Evolutionary conservation across 2,888 invertebrate species (phyloP), one percentile per base, ranked within the genome.

Genomic region (Liposcelis brunnea): DNA sequence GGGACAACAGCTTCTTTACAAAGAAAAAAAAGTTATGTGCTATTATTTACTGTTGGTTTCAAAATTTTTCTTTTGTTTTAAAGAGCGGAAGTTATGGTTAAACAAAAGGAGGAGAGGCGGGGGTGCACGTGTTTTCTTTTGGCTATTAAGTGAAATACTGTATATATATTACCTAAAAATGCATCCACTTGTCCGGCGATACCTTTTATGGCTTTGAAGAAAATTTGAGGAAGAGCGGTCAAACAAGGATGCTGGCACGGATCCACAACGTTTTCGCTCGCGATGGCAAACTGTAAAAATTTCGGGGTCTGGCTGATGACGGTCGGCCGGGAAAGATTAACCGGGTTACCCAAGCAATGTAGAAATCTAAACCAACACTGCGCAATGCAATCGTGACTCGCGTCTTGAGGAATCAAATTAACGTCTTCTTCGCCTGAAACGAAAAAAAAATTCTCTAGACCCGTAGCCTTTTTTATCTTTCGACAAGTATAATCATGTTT

Each of bases 281-380:
- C 68, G 45, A 72, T 70, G 0, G 91, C 89, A 64, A 84, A 89
- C 67, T 93, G 75, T 19, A 79, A 61, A 61, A 81, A 81, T 55
- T 76, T 77, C 48, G 76, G 79, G 0, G 80, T 80, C 57, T 79
- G 77, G 53, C 75, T 72, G 44, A 74, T 70, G 50, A 84, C 69
- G 54, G 84, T 80, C 0, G 90, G 89, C 33, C 84, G 77, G 55
- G 87, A 87, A 49, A 97, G 69, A 55, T 90, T 89, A 1, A 89
- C 90, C 0, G 95, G 95, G 66, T 93, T 93, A 26, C 94, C 93
- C 50, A 95, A 79, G 33, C 89, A 86, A 58, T 94, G 89, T 49
- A 95, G 67, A 58, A 95, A 81, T 49, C 95, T 75, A 65, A 90
- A 95, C 95, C 95, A 95, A 55, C 85, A 82, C 67, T 97, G 95